phyloP scores from a whole-genome alignment of 2,888 invertebrate genomes.

The Unio delphinus region DNA sequence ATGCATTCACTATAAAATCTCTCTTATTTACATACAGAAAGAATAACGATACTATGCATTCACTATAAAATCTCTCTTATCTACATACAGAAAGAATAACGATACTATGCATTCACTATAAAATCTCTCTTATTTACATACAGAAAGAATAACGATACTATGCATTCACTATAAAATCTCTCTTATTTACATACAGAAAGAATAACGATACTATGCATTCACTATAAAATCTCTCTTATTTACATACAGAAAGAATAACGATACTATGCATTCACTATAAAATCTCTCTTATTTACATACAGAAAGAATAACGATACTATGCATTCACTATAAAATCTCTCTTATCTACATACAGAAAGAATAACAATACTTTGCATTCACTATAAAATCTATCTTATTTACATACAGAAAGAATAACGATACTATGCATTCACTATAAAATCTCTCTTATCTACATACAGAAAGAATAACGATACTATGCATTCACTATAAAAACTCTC shows the following conservation, averaged over 20 bases:
- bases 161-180: too few species aligned
- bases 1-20: too few species aligned
- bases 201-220: background rate
- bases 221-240: too few species aligned
- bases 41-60: conserved; percentile 5
- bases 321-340: too few species aligned
- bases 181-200: too few species aligned
- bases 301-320: too few species aligned
- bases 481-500: too few species aligned
- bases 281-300: too few species aligned
- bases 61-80: conserved; percentile 37
- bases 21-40: too few species aligned
- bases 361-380: conserved; percentile 12
- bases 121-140: conserved; percentile 9
- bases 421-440: conserved; percentile 29
- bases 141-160: background rate
- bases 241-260: too few species aligned
- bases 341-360: too few species aligned
- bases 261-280: background rate
- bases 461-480: background rate
- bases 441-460: conserved; percentile 1
- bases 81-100: conserved; percentile 29
- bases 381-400: conserved; percentile 39
- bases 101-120: conserved; percentile 25
- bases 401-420: conserved; percentile 21